A percentile compares a stretch with the other conserved stretches of the same genome.
Evolutionary conservation across 1,140 invertebrate genomes (phyloP).

Genomic region (Choristoneura fumiferana): DNA sequence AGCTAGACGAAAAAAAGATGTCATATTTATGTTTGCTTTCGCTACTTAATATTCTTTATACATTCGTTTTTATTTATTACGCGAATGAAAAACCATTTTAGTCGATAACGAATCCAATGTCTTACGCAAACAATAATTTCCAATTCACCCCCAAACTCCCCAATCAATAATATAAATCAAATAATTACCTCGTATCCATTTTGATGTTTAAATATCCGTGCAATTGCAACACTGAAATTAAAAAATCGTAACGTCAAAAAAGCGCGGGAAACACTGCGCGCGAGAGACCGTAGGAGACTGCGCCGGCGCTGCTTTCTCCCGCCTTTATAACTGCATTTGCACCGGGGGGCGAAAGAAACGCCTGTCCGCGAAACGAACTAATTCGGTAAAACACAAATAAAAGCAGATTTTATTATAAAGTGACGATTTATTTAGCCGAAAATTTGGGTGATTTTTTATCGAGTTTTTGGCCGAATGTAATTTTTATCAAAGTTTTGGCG

Average conservation of each 20-base stretch:
- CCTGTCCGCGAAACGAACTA: conserved; percentile 61
- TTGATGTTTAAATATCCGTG: conserved; percentile 41
- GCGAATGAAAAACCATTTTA: too few relatives aligned
- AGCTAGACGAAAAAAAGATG: too few relatives aligned
- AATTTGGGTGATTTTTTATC: too few relatives aligned
- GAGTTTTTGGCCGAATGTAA: too few relatives aligned
- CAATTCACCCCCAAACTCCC: too few relatives aligned
- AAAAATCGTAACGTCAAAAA: conserved; percentile 43
- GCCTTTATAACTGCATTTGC: conserved; percentile 64
- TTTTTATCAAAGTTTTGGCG: too few relatives aligned
- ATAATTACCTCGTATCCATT: conserved; percentile 66
- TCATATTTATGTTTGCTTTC: too few relatives aligned
- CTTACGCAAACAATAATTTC: too few relatives aligned
- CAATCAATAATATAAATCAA: conserved; percentile 25
- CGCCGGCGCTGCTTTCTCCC: conserved; percentile 65
- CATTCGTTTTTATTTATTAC: too few relatives aligned
- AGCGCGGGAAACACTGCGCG: conserved; percentile 35
- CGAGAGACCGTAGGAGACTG: conserved; percentile 48
- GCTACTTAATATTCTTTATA: too few relatives aligned
- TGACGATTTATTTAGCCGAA: too few relatives aligned
- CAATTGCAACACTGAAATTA: conserved; percentile 45
- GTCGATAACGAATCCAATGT: too few relatives aligned
- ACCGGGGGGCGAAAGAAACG: conserved; percentile 60
- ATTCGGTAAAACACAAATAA: conserved; percentile 54
- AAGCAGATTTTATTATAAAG: neutral